phyloP scores from a whole-genome alignment of 2,888 invertebrate species.

The Agrotis clavis region DNA sequence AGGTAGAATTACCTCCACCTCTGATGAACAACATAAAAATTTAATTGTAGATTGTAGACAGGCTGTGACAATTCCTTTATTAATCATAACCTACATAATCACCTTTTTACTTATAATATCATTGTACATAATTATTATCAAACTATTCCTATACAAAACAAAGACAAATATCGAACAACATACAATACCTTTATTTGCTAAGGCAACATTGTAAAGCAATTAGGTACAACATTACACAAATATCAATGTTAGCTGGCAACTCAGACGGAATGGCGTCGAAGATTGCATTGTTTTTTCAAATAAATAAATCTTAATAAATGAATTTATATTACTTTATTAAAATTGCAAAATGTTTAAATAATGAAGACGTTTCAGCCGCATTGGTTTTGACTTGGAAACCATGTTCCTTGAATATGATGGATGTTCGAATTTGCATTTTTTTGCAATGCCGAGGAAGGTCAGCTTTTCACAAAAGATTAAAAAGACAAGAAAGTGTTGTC shows the following conservation, averaged over 20 bases:
- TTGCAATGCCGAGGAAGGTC: conserved; percentile 13
- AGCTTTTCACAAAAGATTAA: conserved; percentile 2
- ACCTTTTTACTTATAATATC: no score
- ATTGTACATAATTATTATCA: no score
- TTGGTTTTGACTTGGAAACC: conserved; percentile 34
- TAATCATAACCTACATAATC: conserved; percentile 38
- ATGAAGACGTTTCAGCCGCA: conserved; percentile 27
- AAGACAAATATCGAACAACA: conserved; percentile 45
- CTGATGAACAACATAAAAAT: background rate
- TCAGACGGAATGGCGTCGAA: conserved; percentile 57
- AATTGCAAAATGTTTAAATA: conserved; percentile 57
- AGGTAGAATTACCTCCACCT: background rate
- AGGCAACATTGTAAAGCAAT: conserved; percentile 42
- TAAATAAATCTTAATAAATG: conserved; percentile 49
- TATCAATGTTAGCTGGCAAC: conserved; percentile 30
- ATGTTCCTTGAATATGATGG: conserved; percentile 24
- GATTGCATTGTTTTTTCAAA: conserved; percentile 42
- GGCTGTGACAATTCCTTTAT: background rate
- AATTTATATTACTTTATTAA: conserved; percentile 43
- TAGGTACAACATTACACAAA: conserved; percentile 48
- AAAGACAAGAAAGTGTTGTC: background rate
- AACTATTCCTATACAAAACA: conserved; percentile 38
- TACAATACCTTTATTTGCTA: conserved; percentile 47
- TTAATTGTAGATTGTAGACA: background rate
- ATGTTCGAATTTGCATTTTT: conserved; percentile 33